phyloP scores from a whole-genome alignment of 2,888 invertebrate species.

The Lydus trimaculatus region DNA sequence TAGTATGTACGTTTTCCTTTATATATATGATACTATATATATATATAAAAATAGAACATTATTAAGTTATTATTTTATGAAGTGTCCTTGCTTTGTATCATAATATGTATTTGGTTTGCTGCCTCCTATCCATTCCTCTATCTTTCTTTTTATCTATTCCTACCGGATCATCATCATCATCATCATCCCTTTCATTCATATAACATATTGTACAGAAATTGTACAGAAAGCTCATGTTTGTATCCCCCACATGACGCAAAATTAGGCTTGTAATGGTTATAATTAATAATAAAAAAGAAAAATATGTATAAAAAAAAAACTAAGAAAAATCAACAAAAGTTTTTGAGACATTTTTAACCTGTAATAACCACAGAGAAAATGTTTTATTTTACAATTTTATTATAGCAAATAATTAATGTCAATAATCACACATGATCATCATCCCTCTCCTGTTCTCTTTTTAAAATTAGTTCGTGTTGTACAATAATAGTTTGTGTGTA shows the following conservation, averaged over 20 bases:
- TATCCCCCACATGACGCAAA: conserved; percentile 38
- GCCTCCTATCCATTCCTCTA: conserved; percentile 34
- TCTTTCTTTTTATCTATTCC: conserved; percentile 23
- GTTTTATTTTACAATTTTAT: background rate
- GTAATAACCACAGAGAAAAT: background rate
- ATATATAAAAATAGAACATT: conserved; percentile 59
- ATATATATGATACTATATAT: conserved; percentile 50
- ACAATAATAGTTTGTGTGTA: background rate
- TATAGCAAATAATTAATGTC: background rate
- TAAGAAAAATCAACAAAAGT: conserved; percentile 18
- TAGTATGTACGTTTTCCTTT: conserved; percentile 56
- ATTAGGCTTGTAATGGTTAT: conserved; percentile 35
- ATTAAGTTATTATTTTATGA: conserved; percentile 68
- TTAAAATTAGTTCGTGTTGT: conserved; percentile 3
- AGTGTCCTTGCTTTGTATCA: conserved; percentile 70
- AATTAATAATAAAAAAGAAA: conserved; percentile 25
- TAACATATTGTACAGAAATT: conserved; percentile 49
- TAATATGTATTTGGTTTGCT: conserved; percentile 58
- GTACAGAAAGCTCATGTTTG: conserved; percentile 51
- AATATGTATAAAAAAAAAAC: conserved; percentile 17
- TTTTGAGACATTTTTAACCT: conserved; percentile 41
- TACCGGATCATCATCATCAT: background rate
- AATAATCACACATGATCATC: background rate
- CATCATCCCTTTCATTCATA: conserved; percentile 32
- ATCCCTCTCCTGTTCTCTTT: background rate